These are phyloP conservation scores for Zophobas atratus DNA, from an alignment of 1,140 invertebrate species.

Conservation along the genomic window DNA sequence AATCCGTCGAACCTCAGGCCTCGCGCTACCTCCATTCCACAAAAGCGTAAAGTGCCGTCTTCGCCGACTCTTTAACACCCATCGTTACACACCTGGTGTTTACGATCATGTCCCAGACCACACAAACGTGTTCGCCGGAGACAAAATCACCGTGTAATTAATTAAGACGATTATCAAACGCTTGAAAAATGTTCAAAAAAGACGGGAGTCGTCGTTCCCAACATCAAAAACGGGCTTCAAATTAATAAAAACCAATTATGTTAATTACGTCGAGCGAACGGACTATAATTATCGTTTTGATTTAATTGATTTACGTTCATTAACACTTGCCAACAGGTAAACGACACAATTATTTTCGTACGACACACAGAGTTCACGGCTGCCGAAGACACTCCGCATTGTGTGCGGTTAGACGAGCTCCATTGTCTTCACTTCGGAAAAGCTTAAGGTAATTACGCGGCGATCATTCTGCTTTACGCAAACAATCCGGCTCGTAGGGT, in stretches of 20 bases:
- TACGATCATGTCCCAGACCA: slow-evolving; percentile 24
- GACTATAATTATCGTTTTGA: slow-evolving; percentile 20
- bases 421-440: slow-evolving; percentile 21
- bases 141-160: background rate
- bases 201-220: slow-evolving; percentile 1
- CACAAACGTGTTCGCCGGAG: slow-evolving; percentile 21
- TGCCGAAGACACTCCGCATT: background rate
- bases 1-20: too few species aligned
- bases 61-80: background rate
- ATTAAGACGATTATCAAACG: slow-evolving; percentile 33
- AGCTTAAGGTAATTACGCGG: slow-evolving; percentile 6
- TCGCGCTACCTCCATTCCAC: background rate
- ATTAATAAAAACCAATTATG: slow-evolving; percentile 15
- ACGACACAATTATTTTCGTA: slow-evolving; percentile 9
- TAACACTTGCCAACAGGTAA: slow-evolving; percentile 34
- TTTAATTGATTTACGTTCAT: slow-evolving; percentile 42
- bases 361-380: background rate
- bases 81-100: slow-evolving; percentile 27
- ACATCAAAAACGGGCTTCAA: slow-evolving; percentile 25
- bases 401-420: slow-evolving; percentile 1
- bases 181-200: slow-evolving; percentile 19
- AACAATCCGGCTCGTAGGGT: slow-evolving; percentile 22
- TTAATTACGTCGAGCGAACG: slow-evolving; percentile 12
- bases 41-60: slow-evolving; percentile 6
- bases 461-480: slow-evolving; percentile 9